These are phyloP conservation scores for Hozukius guyotensis DNA, from an alignment of 2,797 vertebrate genomes.

Conservation along the genomic window DNA sequence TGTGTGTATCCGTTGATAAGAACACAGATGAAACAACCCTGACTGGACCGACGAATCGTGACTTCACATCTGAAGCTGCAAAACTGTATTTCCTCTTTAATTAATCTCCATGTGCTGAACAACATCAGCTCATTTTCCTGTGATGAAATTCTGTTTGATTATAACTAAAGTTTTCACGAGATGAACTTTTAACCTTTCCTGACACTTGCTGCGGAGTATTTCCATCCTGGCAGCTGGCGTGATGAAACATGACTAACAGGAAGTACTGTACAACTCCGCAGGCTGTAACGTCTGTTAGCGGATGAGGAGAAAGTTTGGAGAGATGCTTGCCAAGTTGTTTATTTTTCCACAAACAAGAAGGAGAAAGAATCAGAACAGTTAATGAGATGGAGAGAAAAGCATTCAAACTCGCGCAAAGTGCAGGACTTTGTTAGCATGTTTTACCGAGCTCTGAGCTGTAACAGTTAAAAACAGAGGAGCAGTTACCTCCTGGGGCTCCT, in stretches of 20 bases:
- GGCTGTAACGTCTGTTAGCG: constrained; percentile 1
- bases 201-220: not conserved
- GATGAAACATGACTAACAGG: constrained; percentile 30
- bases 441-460: constrained; percentile 5
- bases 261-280: constrained; percentile 9
- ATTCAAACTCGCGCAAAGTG: not conserved
- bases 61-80: not conserved
- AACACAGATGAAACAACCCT: not conserved
- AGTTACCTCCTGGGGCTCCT: constrained; percentile 37
- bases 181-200: constrained; percentile 14
- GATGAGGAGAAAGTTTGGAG: not conserved
- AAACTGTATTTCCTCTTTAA: not conserved
- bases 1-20: constrained; percentile 28
- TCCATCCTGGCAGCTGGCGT: constrained; percentile 27
- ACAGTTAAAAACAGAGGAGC: constrained; percentile 28
- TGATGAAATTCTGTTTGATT: not conserved
- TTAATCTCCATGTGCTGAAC: not conserved
- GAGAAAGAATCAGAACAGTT: constrained; percentile 1
- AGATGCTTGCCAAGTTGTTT: constrained; percentile 8
- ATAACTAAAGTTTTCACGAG: not conserved
- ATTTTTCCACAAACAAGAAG: constrained; percentile 22
- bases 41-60: not conserved
- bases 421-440: not conserved
- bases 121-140: not conserved
- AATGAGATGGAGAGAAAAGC: not conserved